These are phyloP conservation scores for Trypoxylus dichotomus DNA, from an alignment of 1,140 invertebrate species.

Conservation along the genomic window DNA sequence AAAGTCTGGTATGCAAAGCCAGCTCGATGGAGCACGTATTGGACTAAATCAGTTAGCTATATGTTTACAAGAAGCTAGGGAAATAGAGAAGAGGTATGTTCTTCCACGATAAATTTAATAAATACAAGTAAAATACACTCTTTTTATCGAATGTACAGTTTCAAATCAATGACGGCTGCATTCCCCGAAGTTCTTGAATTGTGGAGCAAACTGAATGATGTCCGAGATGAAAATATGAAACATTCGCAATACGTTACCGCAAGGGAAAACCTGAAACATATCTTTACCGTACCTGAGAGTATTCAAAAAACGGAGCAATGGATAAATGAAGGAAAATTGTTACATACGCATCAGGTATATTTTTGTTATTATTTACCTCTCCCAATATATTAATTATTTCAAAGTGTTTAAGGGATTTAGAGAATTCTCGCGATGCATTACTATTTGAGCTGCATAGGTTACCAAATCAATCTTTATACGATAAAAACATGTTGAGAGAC, in stretches of 20 bases:
- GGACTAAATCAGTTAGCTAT: constrained; percentile 89
- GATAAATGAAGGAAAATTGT: constrained; percentile 92
- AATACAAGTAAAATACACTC: neutral
- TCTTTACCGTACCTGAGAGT: constrained; percentile 96
- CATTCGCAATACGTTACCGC: constrained; percentile 96
- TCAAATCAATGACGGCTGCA: constrained; percentile 64
- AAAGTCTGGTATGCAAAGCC: constrained; percentile 98
- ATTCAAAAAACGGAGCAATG: constrained; percentile 92
- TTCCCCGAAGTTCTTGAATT: constrained; percentile 71
- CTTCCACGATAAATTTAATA: neutral
- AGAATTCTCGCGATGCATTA: constrained; percentile 94
- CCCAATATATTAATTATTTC: too few relatives aligned
- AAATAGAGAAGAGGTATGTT: constrained; percentile 62
- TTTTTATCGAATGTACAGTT: constrained; percentile 49
- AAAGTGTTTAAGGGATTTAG: constrained; percentile 88
- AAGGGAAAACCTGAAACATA: constrained; percentile 97
- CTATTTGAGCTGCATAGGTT: constrained; percentile 93
- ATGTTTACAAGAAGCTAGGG: constrained; percentile 82
- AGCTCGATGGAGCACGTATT: constrained; percentile 92
- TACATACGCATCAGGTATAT: constrained; percentile 86
- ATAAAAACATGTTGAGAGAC: constrained; percentile 88
- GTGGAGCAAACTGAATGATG: constrained; percentile 76
- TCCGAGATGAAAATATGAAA: constrained; percentile 89
- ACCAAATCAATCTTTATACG: constrained; percentile 85
- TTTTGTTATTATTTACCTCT: neutral